Base-by-base conservation (phyloP, 1,140 invertebrate genomes). In the Wiebesia pumilae region DNA sequence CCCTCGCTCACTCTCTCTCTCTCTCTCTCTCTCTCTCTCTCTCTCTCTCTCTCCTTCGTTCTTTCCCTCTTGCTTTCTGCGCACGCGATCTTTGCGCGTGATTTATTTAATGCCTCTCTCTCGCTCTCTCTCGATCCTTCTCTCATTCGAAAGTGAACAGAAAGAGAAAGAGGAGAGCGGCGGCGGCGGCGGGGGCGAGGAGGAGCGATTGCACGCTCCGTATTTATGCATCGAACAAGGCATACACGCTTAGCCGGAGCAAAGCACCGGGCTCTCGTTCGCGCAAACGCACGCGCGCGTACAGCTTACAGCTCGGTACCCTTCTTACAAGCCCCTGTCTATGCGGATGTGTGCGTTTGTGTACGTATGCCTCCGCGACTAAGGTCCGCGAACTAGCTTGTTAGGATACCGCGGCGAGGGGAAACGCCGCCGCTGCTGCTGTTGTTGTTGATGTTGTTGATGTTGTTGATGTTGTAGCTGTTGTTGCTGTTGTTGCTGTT, bases 191-290 rank as follows among this genome's bases (percentile, higher is more conserved):
- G n/a, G n/a, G n/a, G n/a, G n/a, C n/a, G 71, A 27, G 71, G 43
- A 38, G 7, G 40, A 27, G 71, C 19, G 14, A 27, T 69, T 43
- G 88, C 89, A 87, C 88, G 90, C 89, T 89, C 90, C 90, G 92
- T 93, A 93, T 94, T 93, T 94, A 93, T 93, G 92, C 91, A 91
- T 90, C 91, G 90, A 93, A 91, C 91, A 93, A 35, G 92, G 90
- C 89, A 91, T 91, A 91, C 91, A 91, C 19, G 79, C 79, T 79
- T 79, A 62, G 71, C 51, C 71, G 38, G 27, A 75, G 30, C 47
- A 67, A 27, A 62, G n/a, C n/a, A n/a, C 58, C 24, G 58, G 27
- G 7, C 24, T 40, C 33, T n/a, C 69, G 30, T 54, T 38, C 51
- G 47, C 47, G 30, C 54, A 67, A 65, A 85, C 43, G 67, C 65